Conservation (phyloP, 2,797 vertebrate genomes). For the Capromys pilorides region DNA sequence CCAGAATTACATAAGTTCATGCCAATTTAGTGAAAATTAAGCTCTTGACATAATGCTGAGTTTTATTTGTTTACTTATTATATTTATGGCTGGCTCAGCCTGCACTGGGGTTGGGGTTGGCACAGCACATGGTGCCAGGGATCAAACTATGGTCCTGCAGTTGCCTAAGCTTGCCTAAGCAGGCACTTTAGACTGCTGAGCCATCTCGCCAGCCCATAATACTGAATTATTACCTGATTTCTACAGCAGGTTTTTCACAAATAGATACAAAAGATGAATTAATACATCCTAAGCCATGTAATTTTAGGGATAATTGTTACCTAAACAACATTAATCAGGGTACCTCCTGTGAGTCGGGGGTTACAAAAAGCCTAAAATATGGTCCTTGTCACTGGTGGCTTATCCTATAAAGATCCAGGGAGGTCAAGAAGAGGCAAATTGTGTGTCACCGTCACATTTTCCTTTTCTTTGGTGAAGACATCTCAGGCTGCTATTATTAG, state of each 20-base stretch:
- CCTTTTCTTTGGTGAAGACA: conserved; percentile 1
- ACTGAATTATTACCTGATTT: conserved; percentile 50
- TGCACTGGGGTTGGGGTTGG: too few species aligned
- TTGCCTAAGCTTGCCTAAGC: too few species aligned
- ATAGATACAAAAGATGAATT: conserved; percentile 49
- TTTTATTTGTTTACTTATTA: too few species aligned
- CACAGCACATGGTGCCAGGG: too few species aligned
- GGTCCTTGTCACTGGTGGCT: not conserved
- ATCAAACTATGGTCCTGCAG: too few species aligned
- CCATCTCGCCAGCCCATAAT: too few species aligned
- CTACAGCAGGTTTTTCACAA: conserved; percentile 53
- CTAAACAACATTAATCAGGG: conserved; percentile 52
- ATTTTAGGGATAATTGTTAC: conserved; percentile 44
- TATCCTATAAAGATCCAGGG: not conserved
- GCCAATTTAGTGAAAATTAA: conserved; percentile 51
- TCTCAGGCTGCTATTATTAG: conserved; percentile 9
- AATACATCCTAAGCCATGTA: conserved; percentile 48
- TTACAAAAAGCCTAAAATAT: conserved; percentile 57
- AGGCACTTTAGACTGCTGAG: too few species aligned
- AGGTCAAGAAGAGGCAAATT: conserved; percentile 12
- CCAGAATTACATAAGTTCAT: not conserved
- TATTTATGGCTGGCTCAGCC: too few species aligned
- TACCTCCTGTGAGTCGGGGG: conserved; percentile 46
- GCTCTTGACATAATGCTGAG: not conserved
- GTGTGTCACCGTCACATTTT: not conserved